Base-by-base conservation (phyloP, 23 tunicate species). In the Ciona savignyi region DNA sequence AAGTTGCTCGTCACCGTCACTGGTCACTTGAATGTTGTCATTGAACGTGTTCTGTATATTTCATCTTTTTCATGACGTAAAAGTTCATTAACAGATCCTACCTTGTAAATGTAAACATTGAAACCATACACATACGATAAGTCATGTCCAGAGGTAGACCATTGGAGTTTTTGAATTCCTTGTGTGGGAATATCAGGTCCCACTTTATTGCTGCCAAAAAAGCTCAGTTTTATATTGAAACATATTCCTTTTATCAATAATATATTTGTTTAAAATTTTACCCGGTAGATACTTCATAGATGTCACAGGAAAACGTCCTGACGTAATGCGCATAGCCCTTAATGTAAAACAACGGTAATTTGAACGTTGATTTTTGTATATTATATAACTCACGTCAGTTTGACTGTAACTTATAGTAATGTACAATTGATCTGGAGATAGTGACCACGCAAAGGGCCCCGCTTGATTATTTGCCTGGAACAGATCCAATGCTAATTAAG, bases 271-370 rank as follows among this genome's bases (percentile, higher is more conserved):
- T n/a, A n/a, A n/a, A n/a, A n/a, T n/a, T n/a, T 83, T 84, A 84
- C 89, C 73, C 67, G 2, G 72, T 68, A 0, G 76, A 34, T 25
- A 77, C 67, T 4, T 84, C 74, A 68, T 66, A 83, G 25, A 90
- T 33, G 9, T 62, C 78, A 0, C 75, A 74, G 0, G 89, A 83
- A 51, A 73, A 90, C 1, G 88, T 82, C 62, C 84, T 68, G 21
- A 90, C 84, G 62, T 90, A 90, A 75, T 90, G 90, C 9, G 97
- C 90, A 68, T 90, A 90, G 0, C 90, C 97, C 97, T 90, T 29
- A 67, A 79, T 6, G 9, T 6, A 65, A 34, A 73, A 1, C 0
- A 56, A 21, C 70, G 21, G 1, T 32, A 1, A 70, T 3, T 22
- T 30, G 2, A 66, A 42, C 23, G 9, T 72, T 35, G 23, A 15